Base-by-base conservation (phyloP, 1,140 invertebrate genomes). In the Ladona fulva region DNA sequence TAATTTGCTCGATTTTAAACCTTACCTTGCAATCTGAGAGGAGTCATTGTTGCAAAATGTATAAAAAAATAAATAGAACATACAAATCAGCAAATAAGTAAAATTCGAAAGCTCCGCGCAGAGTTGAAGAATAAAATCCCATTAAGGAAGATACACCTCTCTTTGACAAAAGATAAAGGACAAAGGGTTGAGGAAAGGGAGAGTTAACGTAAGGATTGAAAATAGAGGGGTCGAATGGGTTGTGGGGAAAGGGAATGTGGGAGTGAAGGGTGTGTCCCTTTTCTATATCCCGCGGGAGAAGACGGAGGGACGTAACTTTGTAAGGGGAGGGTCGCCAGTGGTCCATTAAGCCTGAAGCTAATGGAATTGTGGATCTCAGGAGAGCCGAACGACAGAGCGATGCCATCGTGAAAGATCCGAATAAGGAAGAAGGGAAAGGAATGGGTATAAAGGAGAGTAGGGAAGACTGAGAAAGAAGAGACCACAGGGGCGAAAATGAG, bases 241-340 rank as follows among this genome's bases (percentile, higher is more conserved):
- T 25, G 74, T 22, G 79, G 42, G 80, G 59, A 74, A 22, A 42
- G 73, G 37, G 44, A 77, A 25, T 73, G 79, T 77, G 73, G 79
- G 77, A 81, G 79, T 80, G 74, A 79, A 74, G 77, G 77, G 29
- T 37, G 29, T 37, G 29, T 37, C 29, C 8, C 29, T 37, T 37
- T 37, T 37, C 29, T 37, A 37, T 5, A 37, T 37, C 29, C 29
- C 29, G 29, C 29, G 29, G 29, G 29, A 37, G 29, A 37, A 80
- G 76, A 81, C 29, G 78, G 74, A 78, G 75, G 79, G 77, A 80
- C 52, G 52, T 66, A 66, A 66, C 52, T 66, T 66, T 66, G 52
- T 66, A 66, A 66, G 52, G 52, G n/a, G 12, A 66, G 52, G 52
- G 52, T 66, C 52, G 52, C 52, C 52, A 66, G 52, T 66, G 52